Evolutionary conservation across 2,113 vertebrate genomes (phyloP).

Genomic region (Epinephelus moara): DNA sequence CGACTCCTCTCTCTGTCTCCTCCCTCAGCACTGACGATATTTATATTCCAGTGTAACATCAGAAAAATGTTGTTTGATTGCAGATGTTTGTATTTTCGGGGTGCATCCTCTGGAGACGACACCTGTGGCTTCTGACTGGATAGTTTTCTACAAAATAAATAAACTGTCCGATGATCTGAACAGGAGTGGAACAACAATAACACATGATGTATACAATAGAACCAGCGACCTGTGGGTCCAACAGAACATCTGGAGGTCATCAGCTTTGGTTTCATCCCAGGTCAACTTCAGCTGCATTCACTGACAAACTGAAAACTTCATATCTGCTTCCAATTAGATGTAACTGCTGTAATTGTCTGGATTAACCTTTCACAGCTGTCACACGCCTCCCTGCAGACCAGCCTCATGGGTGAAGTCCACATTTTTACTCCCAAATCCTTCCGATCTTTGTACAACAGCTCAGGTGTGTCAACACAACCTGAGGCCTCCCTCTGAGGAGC

Average conservation of each 20-base stretch:
- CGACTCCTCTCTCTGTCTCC: too few species aligned
- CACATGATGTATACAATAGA: too few species aligned
- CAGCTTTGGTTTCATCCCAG: conserved; percentile 4
- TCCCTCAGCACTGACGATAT: too few species aligned
- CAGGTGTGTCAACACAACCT: conserved; percentile 16
- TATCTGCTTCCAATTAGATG: conserved; percentile 14
- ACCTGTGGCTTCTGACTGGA: too few species aligned
- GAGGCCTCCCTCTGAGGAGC: not conserved
- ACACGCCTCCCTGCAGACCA: not conserved
- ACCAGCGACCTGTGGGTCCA: not conserved
- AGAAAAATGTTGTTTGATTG: too few species aligned
- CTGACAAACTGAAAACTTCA: conserved; percentile 5
- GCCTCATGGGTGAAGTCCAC: not conserved
- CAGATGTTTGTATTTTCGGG: too few species aligned
- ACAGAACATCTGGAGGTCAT: conserved; percentile 30
- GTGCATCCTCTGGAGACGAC: too few species aligned
- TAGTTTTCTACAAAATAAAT: not conserved
- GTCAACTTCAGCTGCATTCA: conserved; percentile 4
- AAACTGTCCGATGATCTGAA: not conserved
- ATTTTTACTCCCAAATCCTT: not conserved
- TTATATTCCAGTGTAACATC: too few species aligned
- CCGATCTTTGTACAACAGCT: not conserved
- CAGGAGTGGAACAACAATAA: not conserved
- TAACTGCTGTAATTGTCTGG: conserved; percentile 33
- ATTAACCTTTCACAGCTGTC: conserved; percentile 17